Base-by-base conservation (phyloP, 2,888 invertebrate species). In the Amiota mariae region DNA sequence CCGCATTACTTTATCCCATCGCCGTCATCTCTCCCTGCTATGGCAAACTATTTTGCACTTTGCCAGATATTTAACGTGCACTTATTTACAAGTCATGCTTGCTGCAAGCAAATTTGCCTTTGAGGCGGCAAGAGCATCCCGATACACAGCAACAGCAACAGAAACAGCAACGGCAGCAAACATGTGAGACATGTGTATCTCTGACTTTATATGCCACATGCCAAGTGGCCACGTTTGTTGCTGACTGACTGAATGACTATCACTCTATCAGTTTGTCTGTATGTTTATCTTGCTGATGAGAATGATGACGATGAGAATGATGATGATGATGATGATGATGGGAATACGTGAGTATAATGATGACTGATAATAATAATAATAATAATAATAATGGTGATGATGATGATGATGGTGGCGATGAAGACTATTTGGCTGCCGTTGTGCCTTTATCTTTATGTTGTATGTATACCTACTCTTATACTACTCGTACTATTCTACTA, bases 21-120 rank as follows among this genome's bases (percentile, higher is more conserved):
- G 73, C 46, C 51, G 8, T 51, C 54, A 57, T 48, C 18, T 57
- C 73, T 70, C 64, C 73, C 80, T 51, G 54, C 11, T 49, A 10
- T 67, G 1, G 12, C 51, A 12, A 87, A 87, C 86, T 88, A 87
- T 87, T 88, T 87, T 88, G 87, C 88, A 87, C 87, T 87, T 87
- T 88, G 88, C 88, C 87, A 88, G 88, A 88, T 87, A 88, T 88
- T 87, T 87, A 88, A 87, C 88, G 85, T 82, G 82, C 81, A 87
- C 84, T 85, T 87, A 87, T 87, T 88, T 88, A 88, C 88, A 87
- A 88, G 88, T 87, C 87, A 88, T 88, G 87, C 86, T 85, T 85
- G 87, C 79, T 84, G 87, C 86, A 36, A 36, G 36, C 36, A 84
- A 87, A 87, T 87, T 83, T 76, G 87, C 85, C 59, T 59, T 18